Percentiles rank a stretch among this genome's conserved stretches.
These are phyloP conservation scores for Lonchura striata DNA, from an alignment of 2,113 vertebrate species.

Conservation along the genomic window DNA sequence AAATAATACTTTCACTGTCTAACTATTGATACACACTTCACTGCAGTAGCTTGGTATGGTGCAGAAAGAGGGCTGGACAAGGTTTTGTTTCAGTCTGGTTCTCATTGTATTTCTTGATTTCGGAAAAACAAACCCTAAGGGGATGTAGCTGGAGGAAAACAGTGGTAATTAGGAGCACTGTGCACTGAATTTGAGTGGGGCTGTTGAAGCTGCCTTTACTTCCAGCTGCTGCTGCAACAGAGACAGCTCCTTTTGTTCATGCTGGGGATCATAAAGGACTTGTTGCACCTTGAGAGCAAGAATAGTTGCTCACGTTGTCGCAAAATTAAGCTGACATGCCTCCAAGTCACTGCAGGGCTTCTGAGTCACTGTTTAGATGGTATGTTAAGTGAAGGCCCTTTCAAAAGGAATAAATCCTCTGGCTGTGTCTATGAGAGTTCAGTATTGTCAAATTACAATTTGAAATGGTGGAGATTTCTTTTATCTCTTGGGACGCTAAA, in stretches of 20 bases:
- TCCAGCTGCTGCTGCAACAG: neutral
- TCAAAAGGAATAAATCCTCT: neutral
- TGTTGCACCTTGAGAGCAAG: neutral
- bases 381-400: neutral
- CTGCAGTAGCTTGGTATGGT: neutral
- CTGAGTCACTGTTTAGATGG: neutral
- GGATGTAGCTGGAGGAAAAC: neutral
- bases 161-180: neutral
- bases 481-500: neutral
- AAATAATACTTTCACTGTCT: fast-evolving
- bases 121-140: neutral
- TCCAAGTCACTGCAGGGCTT: neutral
- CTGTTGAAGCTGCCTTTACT: neutral
- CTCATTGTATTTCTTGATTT: neutral
- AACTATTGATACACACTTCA: neutral
- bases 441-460: neutral
- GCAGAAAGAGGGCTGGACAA: neutral
- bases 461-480: neutral
- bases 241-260: neutral
- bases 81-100: neutral
- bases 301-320: fast-evolving
- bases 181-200: neutral
- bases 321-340: neutral
- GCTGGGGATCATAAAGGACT: neutral
- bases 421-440: neutral